Percentiles rank a stretch among this genome's conserved stretches.
Evolutionary conservation across 1,140 invertebrate genomes (phyloP).

Genomic region (Laupala kohalensis): DNA sequence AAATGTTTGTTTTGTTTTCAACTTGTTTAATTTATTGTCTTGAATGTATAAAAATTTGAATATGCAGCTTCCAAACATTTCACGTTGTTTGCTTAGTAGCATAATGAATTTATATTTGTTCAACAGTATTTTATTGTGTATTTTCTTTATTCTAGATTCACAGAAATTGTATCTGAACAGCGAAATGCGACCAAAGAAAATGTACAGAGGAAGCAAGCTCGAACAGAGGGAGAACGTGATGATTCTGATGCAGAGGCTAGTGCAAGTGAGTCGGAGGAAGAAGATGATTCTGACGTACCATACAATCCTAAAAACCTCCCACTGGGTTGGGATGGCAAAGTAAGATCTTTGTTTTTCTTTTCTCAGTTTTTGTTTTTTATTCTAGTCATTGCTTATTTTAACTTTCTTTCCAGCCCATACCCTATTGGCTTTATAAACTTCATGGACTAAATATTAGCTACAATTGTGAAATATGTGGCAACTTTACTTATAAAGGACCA

Average conservation of each 20-base stretch:
- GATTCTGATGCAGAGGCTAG: slow-evolving; percentile 86
- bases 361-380: too few species aligned
- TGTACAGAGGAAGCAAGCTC: slow-evolving; percentile 93
- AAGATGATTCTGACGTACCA: slow-evolving; percentile 84
- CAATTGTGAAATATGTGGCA: slow-evolving; percentile 99
- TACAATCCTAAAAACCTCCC: slow-evolving; percentile 99
- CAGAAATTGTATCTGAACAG: slow-evolving; percentile 56
- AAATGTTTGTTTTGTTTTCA: too few species aligned
- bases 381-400: too few species aligned
- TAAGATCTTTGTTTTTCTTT: too few species aligned
- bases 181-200: slow-evolving; percentile 90
- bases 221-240: slow-evolving; percentile 86
- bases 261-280: slow-evolving; percentile 71
- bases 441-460: slow-evolving; percentile 99
- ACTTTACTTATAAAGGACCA: slow-evolving; percentile 97
- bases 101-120: not conserved
- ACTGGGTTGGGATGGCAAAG: slow-evolving; percentile 98
- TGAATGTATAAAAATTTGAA: too few species aligned
- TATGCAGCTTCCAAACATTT: too few species aligned
- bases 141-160: not conserved
- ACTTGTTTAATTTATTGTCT: too few species aligned
- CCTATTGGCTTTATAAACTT: slow-evolving; percentile 98
- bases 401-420: slow-evolving; percentile 61
- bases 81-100: too few species aligned
- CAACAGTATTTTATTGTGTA: not conserved